Evolutionary conservation across 1,140 invertebrate species (phyloP).

Genomic region (Lamellibrachia luymesi): DNA sequence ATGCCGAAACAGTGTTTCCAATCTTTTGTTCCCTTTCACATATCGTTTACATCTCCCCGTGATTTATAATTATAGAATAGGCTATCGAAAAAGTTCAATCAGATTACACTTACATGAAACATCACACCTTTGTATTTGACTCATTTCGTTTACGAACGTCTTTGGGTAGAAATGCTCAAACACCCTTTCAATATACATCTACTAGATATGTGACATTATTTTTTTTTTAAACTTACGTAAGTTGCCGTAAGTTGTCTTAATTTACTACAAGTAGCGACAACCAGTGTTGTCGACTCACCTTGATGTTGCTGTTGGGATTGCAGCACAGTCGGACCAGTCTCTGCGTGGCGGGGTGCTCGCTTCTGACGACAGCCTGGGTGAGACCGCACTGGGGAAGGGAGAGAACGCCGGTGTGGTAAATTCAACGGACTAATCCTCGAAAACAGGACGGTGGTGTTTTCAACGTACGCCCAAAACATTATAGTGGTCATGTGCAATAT

Average conservation of each 20-base stretch:
- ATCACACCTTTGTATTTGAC: too few relatives aligned
- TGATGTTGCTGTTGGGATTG: conserved; percentile 34
- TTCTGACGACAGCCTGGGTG: conserved; percentile 32
- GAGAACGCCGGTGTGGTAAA: not conserved
- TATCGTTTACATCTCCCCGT: not conserved
- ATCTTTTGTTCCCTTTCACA: not conserved
- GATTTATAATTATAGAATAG: not conserved
- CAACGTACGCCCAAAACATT: not conserved
- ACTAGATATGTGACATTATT: too few relatives aligned
- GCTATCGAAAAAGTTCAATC: not conserved
- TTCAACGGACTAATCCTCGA: not conserved
- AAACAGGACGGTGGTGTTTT: not conserved
- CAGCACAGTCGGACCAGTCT: conserved; percentile 35
- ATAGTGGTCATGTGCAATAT: too few relatives aligned
- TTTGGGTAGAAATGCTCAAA: too few relatives aligned
- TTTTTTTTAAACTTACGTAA: too few relatives aligned
- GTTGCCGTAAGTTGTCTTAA: too few relatives aligned
- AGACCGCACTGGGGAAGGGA: conserved; percentile 32
- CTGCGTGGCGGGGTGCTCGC: conserved; percentile 31
- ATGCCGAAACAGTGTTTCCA: not conserved
- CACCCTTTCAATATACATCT: too few relatives aligned
- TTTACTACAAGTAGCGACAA: not conserved
- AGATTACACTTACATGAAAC: not conserved
- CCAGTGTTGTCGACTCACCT: conserved; percentile 31
- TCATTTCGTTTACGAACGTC: too few relatives aligned